These are phyloP conservation scores for Andrena dorsata DNA, from an alignment of 2,888 invertebrate genomes.

Conservation along the genomic window DNA sequence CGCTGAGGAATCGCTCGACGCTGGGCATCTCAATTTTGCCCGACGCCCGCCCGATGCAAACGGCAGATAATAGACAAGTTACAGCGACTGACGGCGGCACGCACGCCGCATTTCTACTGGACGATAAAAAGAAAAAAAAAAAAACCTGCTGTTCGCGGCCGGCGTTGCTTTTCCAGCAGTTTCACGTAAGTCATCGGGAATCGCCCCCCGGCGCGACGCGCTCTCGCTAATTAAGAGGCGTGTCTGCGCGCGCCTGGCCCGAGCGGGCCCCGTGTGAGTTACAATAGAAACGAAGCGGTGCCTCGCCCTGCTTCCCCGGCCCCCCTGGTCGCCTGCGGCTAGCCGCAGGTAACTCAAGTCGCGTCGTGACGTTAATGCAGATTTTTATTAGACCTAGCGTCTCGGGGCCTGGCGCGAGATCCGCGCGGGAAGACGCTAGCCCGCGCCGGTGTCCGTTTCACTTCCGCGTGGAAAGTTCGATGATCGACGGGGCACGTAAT, in stretches of 20 bases:
- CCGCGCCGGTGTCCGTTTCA: slow-evolving; percentile 54
- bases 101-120: slow-evolving; percentile 34
- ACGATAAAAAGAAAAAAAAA: slow-evolving; percentile 43
- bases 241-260: slow-evolving; percentile 4
- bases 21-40: slow-evolving; percentile 62
- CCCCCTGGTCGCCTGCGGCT: slow-evolving; percentile 44
- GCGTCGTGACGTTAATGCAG: slow-evolving; percentile 51
- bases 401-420: not conserved
- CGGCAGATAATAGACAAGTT: slow-evolving; percentile 64
- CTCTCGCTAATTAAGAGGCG: slow-evolving; percentile 68
- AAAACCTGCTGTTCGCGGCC: slow-evolving; percentile 52
- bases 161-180: slow-evolving; percentile 53
- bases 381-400: slow-evolving; percentile 51
- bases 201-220: slow-evolving; percentile 50
- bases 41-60: slow-evolving; percentile 59
- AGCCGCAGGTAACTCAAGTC: slow-evolving; percentile 62
- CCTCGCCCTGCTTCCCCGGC: slow-evolving; percentile 2
- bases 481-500: slow-evolving; percentile 60
- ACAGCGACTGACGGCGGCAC: slow-evolving; percentile 25
- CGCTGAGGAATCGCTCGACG: slow-evolving; percentile 44
- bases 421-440: slow-evolving; percentile 14
- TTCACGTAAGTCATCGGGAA: slow-evolving; percentile 58
- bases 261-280: slow-evolving; percentile 33
- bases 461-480: slow-evolving; percentile 68
- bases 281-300: slow-evolving; percentile 58